Evolutionary conservation across 2,888 invertebrate species (phyloP).

Genomic region (Trachelus troglodyta): DNA sequence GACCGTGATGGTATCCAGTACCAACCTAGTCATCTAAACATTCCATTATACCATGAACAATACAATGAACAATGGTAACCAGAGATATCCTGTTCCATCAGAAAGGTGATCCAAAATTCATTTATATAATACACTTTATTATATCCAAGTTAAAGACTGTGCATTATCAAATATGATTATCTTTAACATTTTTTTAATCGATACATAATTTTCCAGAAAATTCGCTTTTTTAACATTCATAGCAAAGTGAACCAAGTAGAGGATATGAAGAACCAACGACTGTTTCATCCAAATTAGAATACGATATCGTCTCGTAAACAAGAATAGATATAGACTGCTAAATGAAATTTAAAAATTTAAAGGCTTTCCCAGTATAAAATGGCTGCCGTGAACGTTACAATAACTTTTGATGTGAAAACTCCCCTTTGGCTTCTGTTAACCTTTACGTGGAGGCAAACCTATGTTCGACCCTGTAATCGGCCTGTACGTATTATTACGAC

Average conservation of each 20-base stretch:
- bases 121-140: background rate
- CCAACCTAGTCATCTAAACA: background rate
- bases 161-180: background rate
- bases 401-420: background rate
- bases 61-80: background rate
- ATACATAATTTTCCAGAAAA: background rate
- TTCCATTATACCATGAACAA: background rate
- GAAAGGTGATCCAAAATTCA: background rate
- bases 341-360: background rate
- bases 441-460: background rate
- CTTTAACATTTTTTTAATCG: background rate
- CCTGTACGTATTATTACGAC: background rate
- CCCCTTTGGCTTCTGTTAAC: background rate
- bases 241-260: background rate
- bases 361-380: background rate
- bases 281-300: background rate
- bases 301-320: background rate
- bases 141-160: background rate
- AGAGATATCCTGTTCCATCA: background rate
- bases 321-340: background rate
- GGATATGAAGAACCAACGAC: background rate
- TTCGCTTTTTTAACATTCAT: background rate
- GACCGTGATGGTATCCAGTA: background rate
- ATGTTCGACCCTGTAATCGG: background rate
- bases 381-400: background rate